Base-by-base conservation (phyloP, 2,797 vertebrate species). In the Neosilurus mollespiculum region DNA sequence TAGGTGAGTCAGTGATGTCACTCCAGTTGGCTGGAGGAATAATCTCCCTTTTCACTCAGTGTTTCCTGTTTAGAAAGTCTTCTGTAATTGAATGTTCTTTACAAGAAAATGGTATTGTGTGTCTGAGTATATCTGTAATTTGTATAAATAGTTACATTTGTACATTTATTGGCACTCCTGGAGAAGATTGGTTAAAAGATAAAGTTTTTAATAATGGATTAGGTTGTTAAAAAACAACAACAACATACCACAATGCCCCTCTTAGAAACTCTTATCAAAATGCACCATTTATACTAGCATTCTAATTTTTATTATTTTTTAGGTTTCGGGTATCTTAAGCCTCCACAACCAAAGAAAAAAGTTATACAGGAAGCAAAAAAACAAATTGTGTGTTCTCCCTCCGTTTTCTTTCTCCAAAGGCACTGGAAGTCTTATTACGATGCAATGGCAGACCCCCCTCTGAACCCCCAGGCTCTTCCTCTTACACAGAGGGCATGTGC, bases 61-160 rank as follows among this genome's bases (percentile, higher is more conserved):
- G 26, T 79, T 30, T 82, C 66, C 71, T 18, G 64, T 61, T 76
- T 18, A 43, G 37, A n/a, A 30, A 64, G 20, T 61, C 22, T 22
- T 73, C 43, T 56, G 15, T 18, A 3, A 49, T 49, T 43, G 75
- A 43, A 15, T 65, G n/a, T 82, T 16, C 66, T 6, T 80, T 71
- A 24, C 58, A n/a, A 34, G 22, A 54, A 20, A 66, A 37, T 78
- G 14, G 51, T 26, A 72, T 22, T 69, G 1, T 78, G 59, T 16
- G 20, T 79, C n/a, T 22, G 8, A 84, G 30, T 53, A 69, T 69
- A 26, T 64, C 26, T 80, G 64, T 18, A 37, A 30, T 66, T 66
- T n/a, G 43, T 1, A 5, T 58, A 34, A 30, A 22, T 30, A 56
- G 49, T 54, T 51, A 64, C 11, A 10, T 43, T 64, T 20, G 11